These are phyloP conservation scores for Zelleria hepariella DNA, from an alignment of 2,888 invertebrate genomes.

Conservation along the genomic window DNA sequence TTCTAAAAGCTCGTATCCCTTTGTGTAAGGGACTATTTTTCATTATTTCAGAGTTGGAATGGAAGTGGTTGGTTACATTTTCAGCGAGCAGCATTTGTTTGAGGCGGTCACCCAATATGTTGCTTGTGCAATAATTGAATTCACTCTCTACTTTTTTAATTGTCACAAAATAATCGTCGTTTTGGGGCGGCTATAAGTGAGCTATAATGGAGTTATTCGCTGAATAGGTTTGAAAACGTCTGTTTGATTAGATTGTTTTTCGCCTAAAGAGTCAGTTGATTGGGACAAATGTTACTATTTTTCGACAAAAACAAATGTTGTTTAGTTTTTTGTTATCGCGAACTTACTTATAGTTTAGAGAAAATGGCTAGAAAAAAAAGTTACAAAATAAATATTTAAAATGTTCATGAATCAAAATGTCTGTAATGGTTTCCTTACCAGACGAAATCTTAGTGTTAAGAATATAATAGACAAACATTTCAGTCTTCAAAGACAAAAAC, in stretches of 20 bases:
- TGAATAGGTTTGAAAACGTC: background rate
- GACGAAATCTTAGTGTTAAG: no score
- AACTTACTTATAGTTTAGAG: no score
- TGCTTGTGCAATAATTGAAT: conserved; percentile 52
- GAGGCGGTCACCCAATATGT: conserved; percentile 66
- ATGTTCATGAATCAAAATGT: no score
- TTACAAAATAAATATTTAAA: no score
- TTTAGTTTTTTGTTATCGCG: no score
- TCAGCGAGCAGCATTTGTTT: conserved; percentile 58
- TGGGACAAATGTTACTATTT: background rate
- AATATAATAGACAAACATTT: no score
- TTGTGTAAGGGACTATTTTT: conserved; percentile 20
- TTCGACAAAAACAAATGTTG: background rate
- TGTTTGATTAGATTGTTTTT: background rate
- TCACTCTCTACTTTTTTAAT: conserved; percentile 53
- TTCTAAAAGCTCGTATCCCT: conserved; percentile 5
- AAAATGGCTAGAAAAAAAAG: no score
- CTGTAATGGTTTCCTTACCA: no score
- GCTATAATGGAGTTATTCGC: background rate
- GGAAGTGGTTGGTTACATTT: conserved; percentile 16
- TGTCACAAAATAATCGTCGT: conserved; percentile 36
- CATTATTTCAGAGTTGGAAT: background rate
- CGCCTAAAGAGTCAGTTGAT: background rate
- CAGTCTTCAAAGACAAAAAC: no score
- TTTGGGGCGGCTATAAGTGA: conserved; percentile 11